phyloP scores from a whole-genome alignment of 1,140 invertebrate species.

The Pogonomyrmex californicus region DNA sequence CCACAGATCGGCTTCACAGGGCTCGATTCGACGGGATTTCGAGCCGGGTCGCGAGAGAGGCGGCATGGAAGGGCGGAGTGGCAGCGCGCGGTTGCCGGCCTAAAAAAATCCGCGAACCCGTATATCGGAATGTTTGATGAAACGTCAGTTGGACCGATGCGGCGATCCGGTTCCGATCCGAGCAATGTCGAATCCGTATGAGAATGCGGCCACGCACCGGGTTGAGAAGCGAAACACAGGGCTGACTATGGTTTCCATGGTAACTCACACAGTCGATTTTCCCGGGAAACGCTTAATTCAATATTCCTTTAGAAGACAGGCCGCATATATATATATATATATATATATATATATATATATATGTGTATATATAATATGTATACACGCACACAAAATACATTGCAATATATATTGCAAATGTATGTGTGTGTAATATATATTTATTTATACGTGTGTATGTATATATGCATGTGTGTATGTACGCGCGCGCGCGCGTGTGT shows the following conservation, averaged over 20 bases:
- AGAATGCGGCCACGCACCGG: constrained; percentile 41
- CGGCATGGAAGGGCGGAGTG: neutral
- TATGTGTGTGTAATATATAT: neutral
- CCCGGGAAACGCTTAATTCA: constrained; percentile 69
- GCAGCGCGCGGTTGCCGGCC: neutral
- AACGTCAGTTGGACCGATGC: constrained; percentile 20
- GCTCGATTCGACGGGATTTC: neutral
- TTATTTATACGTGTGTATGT: neutral
- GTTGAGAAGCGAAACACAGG: constrained; percentile 60
- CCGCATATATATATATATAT: constrained; percentile 8
- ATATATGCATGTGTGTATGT: too few relatives aligned
- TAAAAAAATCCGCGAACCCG: constrained; percentile 26
- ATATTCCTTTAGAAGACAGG: constrained; percentile 65
- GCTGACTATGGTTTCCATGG: constrained; percentile 65
- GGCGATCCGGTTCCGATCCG: constrained; percentile 53
- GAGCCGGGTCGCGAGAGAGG: neutral
- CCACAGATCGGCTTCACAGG: neutral
- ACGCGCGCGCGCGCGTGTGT: too few relatives aligned
- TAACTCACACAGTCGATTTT: constrained; percentile 68
- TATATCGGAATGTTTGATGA: constrained; percentile 54
- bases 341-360: too few relatives aligned
- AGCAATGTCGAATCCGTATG: constrained; percentile 43
- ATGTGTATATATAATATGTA: neutral
- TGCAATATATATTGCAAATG: neutral
- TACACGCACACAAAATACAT: neutral